phyloP scores from a whole-genome alignment of 1,140 invertebrate genomes.

The Meloidogyne floridensis region DNA sequence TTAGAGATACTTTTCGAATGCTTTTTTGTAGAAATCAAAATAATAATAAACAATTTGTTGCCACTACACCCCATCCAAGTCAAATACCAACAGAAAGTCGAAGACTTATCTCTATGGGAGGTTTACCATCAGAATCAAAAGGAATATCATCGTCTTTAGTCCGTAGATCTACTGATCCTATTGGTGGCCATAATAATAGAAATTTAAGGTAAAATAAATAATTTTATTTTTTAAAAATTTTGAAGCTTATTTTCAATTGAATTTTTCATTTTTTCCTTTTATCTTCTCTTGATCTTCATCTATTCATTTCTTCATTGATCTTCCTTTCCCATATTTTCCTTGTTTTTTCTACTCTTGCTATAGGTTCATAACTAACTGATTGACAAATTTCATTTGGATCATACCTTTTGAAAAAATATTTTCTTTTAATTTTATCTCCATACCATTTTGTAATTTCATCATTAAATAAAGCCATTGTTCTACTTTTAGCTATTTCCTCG shows the following conservation, averaged over 20 bases:
- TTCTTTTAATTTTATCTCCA: not conserved
- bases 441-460: not conserved
- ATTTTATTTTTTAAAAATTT: no score
- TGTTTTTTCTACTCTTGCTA: constrained; percentile 6
- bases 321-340: constrained; percentile 8
- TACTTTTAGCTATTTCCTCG: constrained; percentile 8
- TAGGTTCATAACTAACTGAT: constrained; percentile 20
- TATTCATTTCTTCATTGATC: not conserved
- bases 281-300: no score
- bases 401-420: not conserved
- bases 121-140: not conserved
- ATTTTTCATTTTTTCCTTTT: no score
- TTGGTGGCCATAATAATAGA: not conserved
- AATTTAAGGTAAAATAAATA: no score
- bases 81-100: not conserved
- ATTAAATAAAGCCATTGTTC: constrained; percentile 13
- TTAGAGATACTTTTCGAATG: constrained; percentile 87
- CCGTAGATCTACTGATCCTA: constrained; percentile 27
- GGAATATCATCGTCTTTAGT: constrained; percentile 1
- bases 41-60: not conserved
- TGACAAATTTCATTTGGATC: constrained; percentile 20
- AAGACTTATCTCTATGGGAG: constrained; percentile 5
- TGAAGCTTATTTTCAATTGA: no score
- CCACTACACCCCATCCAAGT: not conserved
- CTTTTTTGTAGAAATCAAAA: constrained; percentile 71